Evolutionary conservation across 2,797 vertebrate species (phyloP).

Genomic region (Psittacula derbiana): DNA sequence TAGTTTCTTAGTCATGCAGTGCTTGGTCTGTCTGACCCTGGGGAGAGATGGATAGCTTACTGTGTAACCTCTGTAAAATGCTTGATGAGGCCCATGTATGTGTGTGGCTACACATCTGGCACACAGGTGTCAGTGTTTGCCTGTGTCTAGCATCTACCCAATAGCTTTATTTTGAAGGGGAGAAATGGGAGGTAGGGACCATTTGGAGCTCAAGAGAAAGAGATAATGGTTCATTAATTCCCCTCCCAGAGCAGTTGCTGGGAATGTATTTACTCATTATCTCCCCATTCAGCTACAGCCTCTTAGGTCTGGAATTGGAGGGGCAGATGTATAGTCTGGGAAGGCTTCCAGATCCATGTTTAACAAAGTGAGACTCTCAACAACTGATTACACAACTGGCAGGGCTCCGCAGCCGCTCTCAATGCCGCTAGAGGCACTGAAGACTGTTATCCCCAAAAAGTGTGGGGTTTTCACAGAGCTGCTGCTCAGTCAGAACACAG

Average conservation of each 20-base stretch:
- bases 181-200: background rate
- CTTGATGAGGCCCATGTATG: fast-evolving
- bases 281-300: conserved; percentile 52
- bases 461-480: background rate
- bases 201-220: background rate
- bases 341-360: conserved; percentile 50
- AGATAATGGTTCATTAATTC: conserved; percentile 48
- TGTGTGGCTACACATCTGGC: background rate
- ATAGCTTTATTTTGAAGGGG: background rate
- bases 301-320: conserved; percentile 54
- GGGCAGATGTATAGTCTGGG: conserved; percentile 56
- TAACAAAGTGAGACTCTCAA: conserved; percentile 46
- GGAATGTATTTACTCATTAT: conserved; percentile 59
- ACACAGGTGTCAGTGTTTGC: background rate
- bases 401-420: background rate
- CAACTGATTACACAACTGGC: conserved; percentile 22
- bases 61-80: background rate
- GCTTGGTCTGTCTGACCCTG: fast-evolving
- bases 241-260: background rate
- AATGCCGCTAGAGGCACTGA: background rate
- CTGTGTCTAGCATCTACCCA: background rate
- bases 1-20: background rate
- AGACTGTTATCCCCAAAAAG: background rate
- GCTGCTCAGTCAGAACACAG: background rate
- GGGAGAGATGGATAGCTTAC: background rate